Conservation (phyloP, 2,888 invertebrate genomes). For the Lasioglossum figueresi region DNA sequence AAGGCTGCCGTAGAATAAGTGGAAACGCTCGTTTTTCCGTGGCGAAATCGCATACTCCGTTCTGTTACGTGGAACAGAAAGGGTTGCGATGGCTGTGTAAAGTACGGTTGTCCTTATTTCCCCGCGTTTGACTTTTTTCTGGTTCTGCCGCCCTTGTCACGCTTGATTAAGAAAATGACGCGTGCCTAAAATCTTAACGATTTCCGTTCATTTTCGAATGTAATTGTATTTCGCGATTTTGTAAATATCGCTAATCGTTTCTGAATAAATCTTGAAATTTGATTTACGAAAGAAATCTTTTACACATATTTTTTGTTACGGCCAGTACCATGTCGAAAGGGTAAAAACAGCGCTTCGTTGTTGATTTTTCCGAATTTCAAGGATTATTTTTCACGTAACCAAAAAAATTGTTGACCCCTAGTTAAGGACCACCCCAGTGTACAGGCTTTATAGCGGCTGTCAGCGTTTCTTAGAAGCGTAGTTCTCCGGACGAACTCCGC, state of each 20-base stretch:
- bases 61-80: conserved; percentile 42
- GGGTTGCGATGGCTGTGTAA: neutral
- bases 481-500: neutral
- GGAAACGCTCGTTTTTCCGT: conserved; percentile 23
- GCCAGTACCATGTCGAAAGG: neutral
- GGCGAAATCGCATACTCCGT: conserved; percentile 48
- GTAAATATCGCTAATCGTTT: too few species aligned
- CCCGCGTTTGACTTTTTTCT: neutral
- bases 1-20: too few species aligned
- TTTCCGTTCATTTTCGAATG: too few species aligned
- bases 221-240: too few species aligned
- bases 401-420: neutral
- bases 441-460: neutral
- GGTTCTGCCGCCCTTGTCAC: neutral
- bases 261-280: too few species aligned
- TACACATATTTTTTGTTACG: neutral
- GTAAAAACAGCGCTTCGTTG: neutral
- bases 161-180: too few species aligned
- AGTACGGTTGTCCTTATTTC: neutral
- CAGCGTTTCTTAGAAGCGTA: neutral
- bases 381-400: neutral
- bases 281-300: too few species aligned
- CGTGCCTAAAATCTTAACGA: too few species aligned
- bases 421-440: neutral
- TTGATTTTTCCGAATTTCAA: neutral